These are phyloP conservation scores for Sylvia borin DNA, from an alignment of 2,797 vertebrate species.

Conservation along the genomic window DNA sequence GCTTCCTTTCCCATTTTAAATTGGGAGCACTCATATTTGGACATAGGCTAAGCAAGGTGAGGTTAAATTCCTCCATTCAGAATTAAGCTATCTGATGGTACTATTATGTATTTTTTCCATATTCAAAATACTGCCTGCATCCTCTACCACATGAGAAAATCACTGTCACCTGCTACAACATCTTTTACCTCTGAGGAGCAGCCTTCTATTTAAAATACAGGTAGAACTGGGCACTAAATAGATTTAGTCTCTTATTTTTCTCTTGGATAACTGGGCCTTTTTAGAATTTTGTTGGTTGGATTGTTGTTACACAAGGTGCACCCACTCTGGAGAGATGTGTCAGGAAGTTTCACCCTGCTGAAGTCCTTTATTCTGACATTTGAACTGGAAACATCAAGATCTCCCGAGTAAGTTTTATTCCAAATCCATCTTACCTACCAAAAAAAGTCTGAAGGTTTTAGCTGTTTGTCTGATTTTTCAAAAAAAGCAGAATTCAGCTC, in stretches of 20 bases:
- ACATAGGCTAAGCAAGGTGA: neutral
- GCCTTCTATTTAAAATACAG: neutral
- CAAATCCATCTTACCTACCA: neutral
- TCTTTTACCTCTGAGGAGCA: neutral
- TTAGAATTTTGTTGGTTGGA: neutral
- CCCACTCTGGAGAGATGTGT: neutral
- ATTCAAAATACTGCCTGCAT: neutral
- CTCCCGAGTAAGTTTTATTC: neutral
- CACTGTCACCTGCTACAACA: neutral
- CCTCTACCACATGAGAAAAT: neutral
- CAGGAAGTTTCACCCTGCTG: neutral
- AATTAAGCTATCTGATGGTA: neutral
- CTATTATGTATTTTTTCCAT: neutral
- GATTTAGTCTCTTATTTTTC: neutral
- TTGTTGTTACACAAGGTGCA: neutral
- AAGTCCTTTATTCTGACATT: neutral
- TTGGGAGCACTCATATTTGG: neutral
- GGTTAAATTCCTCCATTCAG: neutral
- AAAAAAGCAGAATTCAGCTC: neutral
- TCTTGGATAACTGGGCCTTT: neutral
- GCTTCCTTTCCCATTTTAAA: neutral
- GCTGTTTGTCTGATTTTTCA: neutral
- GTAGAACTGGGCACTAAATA: neutral
- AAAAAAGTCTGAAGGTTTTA: neutral
- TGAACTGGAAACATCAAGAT: neutral